Evolutionary conservation across 2,113 vertebrate genomes (phyloP), one percentile per base, ranked within the genome.

Genomic region (Gymnarchus niloticus): DNA sequence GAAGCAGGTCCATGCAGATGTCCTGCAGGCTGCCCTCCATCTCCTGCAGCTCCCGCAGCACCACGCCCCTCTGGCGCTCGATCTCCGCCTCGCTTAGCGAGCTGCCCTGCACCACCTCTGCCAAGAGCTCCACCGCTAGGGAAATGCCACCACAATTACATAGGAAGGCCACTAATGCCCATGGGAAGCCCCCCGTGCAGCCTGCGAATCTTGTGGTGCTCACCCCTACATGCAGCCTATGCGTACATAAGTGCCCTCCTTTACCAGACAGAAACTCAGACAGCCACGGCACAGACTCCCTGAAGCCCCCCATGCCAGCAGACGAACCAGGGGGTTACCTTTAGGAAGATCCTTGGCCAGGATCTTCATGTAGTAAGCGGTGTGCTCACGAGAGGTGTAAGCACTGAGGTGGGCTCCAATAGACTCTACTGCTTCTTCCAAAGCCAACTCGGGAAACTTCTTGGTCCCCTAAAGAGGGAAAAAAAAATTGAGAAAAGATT

Each of bases 371-470:
- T 97, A 99, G 88, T 96, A 98, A 14, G 97, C 98, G 4, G 97
- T 98, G 87, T 98, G 97, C 89, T 99, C 98, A 0, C 97, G 95
- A 8, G 97, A 97, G 52, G 95, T 98, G 87, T 99, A 99, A 1
- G 95, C 95, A 0, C 94, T 98, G 61, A 99, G 93, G 87, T 99
- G 97, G 85, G 96, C 98, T 10, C 98, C 98, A 91, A 98, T 96
- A 4, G 95, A 96, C 91, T 99, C 98, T 33, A 99, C 95, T 88
- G 98, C 95, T 87, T 97, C 94, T 92, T 99, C 98, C 87, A 99
- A 93, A 48, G 94, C 95, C 1, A 87, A 87, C 6, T 96, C 92
- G 56, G 97, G 92, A 84, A 93, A 92, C 14, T 95, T 97, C 93
- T 97, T 99, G 77, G 98, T 99, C 89, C 98, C 98, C 98, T 99